Base-by-base conservation (phyloP, 2,888 invertebrate genomes). In the Bombyx huttoni region DNA sequence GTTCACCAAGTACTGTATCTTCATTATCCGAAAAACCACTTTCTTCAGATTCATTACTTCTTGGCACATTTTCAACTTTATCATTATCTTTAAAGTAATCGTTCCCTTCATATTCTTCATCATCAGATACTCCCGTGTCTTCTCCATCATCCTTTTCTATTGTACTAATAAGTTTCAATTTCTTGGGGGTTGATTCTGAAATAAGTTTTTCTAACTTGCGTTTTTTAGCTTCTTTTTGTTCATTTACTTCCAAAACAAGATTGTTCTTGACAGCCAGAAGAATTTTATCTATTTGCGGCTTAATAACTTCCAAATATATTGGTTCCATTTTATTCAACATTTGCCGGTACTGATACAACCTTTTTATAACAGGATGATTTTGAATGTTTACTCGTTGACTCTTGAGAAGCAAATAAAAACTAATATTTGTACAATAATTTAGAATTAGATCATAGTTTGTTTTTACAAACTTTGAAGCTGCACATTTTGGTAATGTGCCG, bases 291-390 rank as follows among this genome's bases (percentile, higher is more conserved):
- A 95, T 87, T 79, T 94, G 92, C 24, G 91, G 91, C 64, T 91
- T 89, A 40, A 94, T 89, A 3, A 92, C 83, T 67, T 92, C 90
- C 53, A 91, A 89, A 75, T 93, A 95, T 52, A 92, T 90, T 9
- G 92, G 90, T 59, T 93, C 92, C 59, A 96, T 80, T 83, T 96
- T 92, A 57, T 91, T 90, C 49, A 96, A 80, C 64, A 96, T 87
- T 75, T 95, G 91, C 56, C 93, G 90, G 67, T 94, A 94, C 70
- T 96, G 95, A 54, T 94, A 92, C 51, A 98, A 86, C 57, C 96
- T 90, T 72, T 95, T 94, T 48, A 96, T 91, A 12, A 98, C 92
- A n/a, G 98, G 98, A 89, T 99, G 98, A 62, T 93, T 92, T 65
- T 92, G 91, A 24, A 95, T 89, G 52, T 91, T 90, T 24, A 90